A percentile compares a stretch with the other conserved stretches of the same genome.
These are phyloP conservation scores for Odontesthes bonariensis DNA, from an alignment of 2,113 vertebrate genomes.

Conservation along the genomic window DNA sequence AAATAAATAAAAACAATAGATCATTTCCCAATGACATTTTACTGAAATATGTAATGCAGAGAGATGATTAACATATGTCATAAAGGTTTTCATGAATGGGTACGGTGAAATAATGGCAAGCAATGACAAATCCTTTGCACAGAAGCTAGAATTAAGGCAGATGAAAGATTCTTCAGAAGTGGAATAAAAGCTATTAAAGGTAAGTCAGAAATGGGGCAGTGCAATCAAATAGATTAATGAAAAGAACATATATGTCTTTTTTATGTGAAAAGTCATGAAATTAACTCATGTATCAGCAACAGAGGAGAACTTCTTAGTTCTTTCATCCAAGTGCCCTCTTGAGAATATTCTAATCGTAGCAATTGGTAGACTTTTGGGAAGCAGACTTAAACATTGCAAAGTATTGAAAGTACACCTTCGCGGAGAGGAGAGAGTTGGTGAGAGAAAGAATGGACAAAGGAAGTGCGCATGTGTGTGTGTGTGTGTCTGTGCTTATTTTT, in stretches of 20 bases:
- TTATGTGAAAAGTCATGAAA: too few species aligned
- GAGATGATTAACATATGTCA: background rate
- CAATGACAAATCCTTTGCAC: background rate
- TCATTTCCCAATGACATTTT: background rate
- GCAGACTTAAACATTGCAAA: slow-evolving; percentile 6
- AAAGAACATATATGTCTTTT: slow-evolving; percentile 23
- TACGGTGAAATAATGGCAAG: background rate
- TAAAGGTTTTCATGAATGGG: background rate
- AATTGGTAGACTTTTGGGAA: too few species aligned
- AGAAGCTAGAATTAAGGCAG: background rate
- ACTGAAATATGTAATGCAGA: background rate
- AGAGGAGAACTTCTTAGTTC: too few species aligned
- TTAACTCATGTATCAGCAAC: too few species aligned
- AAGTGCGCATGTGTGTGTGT: slow-evolving; percentile 3
- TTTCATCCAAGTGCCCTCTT: too few species aligned
- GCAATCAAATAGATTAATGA: too few species aligned
- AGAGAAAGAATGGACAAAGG: background rate
- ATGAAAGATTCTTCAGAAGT: background rate
- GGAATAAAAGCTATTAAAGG: too few species aligned
- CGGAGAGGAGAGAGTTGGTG: background rate
- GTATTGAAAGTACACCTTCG: slow-evolving; percentile 6
- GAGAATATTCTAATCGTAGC: too few species aligned
- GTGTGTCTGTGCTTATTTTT: slow-evolving; percentile 18
- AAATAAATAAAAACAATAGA: too few species aligned
- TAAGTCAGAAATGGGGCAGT: too few species aligned